Evolutionary conservation across 1,140 invertebrate genomes (phyloP), one percentile per base, ranked within the genome.

Genomic region (Solenopsis fugax): DNA sequence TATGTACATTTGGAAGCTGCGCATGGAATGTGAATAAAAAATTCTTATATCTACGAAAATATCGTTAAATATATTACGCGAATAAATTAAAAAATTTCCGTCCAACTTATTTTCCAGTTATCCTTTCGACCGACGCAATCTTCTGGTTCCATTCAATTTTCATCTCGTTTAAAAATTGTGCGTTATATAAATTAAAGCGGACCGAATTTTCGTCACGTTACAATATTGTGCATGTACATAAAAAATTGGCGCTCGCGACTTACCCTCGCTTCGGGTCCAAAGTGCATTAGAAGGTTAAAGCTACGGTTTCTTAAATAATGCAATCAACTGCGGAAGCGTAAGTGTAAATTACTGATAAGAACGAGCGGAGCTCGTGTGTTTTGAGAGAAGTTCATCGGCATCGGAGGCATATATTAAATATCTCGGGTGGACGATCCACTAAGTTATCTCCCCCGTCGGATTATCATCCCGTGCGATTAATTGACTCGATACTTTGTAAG

Each of bases 281-380:
- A 18, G 21, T 58, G 21, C 52, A 81, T 71, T 50, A 9, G 50
- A 80, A 56, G 34, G 9, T 13, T 65, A 54, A 81, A 71, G 34
- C 48, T 65, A 64, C 21, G 9, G 7, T 0, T 45, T 41, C 4
- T 45, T 71, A 56, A 41, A 81, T 71, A 45, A 71, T 81, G 21
- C 29, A 81, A 71, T 81, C 50, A 69, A 24, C 13, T 24, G 64
- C 21, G 34, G 64, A 13, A 45, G 37, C n/a, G 24, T 69, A 71
- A 71, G 65, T 56, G 29, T 81, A 81, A 69, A 81, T 69, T 67
- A 71, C 21, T 81, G 64, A 81, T 81, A 81, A 81, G 78, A 56
- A n/a, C 48, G 50, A 54, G 48, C n/a, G 64, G n/a, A 41, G 34
- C 34, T 5, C n/a, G 29, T 2, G 2, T 29, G 29, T 29, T 71